Evolutionary conservation across 2,797 vertebrate genomes (phyloP).

Genomic region (Gorsachius magnificus): DNA sequence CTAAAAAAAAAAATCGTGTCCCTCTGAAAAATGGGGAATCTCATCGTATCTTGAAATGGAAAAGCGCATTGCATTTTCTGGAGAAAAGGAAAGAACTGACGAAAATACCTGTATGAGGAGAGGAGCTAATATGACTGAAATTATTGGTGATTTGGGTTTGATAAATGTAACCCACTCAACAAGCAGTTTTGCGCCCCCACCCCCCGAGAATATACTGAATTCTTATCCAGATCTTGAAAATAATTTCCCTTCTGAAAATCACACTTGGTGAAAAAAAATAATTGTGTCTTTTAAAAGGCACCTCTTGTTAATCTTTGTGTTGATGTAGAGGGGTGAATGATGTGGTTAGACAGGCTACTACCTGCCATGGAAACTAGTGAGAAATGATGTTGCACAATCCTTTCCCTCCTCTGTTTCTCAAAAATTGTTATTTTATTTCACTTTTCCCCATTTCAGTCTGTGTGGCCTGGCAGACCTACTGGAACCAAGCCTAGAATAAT

Average conservation of each 20-base stretch:
- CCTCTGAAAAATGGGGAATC: background rate
- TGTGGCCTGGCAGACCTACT: conserved; percentile 48
- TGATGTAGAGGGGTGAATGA: background rate
- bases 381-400: background rate
- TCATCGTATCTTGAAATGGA: background rate
- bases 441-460: conserved; percentile 37
- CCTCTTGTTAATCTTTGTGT: background rate
- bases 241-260: background rate
- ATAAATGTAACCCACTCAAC: background rate
- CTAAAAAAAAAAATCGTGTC: background rate
- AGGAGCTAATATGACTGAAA: background rate
- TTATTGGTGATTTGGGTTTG: background rate
- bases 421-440: conserved; percentile 33
- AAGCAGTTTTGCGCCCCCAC: background rate
- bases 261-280: background rate
- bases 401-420: background rate
- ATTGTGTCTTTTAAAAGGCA: background rate
- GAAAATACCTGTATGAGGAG: background rate
- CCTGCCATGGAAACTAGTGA: background rate
- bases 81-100: background rate
- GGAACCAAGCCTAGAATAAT: conserved; percentile 53
- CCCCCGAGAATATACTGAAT: background rate
- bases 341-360: background rate
- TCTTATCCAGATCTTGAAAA: background rate
- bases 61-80: background rate